Evolutionary conservation across 2,113 vertebrate species (phyloP).

Genomic region (Forbesichthys agassizii): DNA sequence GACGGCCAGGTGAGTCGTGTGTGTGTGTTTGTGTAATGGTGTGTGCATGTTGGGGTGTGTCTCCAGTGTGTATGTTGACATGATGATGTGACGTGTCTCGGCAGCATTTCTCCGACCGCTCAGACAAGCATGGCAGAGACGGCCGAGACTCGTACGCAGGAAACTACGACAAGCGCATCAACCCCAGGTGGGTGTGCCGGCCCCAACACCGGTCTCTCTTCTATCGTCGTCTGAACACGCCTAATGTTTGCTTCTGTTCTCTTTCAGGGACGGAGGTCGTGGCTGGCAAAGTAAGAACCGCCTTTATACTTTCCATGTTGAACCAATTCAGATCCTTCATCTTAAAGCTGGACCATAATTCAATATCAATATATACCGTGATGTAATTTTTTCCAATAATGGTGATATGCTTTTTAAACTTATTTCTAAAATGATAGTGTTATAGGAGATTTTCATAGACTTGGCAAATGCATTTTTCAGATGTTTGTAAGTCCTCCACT

Average conservation of each 20-base stretch:
- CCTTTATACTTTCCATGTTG: neutral
- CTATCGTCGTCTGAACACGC: constrained; percentile 67
- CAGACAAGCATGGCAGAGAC: constrained; percentile 85
- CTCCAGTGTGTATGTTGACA: neutral
- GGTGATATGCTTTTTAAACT: too few species aligned
- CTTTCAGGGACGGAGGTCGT: constrained; percentile 85
- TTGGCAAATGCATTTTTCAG: too few species aligned
- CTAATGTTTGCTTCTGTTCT: constrained; percentile 87
- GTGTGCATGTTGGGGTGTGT: too few species aligned
- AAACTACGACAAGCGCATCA: constrained; percentile 83
- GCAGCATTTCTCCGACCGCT: constrained; percentile 89
- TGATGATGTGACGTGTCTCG: neutral
- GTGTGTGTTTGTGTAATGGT: too few species aligned
- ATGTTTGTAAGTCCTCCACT: too few species aligned
- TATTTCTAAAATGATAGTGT: too few species aligned
- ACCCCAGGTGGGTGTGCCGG: constrained; percentile 47
- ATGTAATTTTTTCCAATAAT: too few species aligned
- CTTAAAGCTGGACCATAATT: too few species aligned
- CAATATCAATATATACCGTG: too few species aligned
- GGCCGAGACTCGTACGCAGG: constrained; percentile 82
- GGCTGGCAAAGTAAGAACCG: constrained; percentile 79
- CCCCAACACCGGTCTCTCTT: neutral
- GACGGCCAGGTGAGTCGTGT: constrained; percentile 68
- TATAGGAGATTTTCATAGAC: too few species aligned
- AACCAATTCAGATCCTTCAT: neutral